phyloP scores from a whole-genome alignment of 2,797 vertebrate species.

The Harpagifer antarcticus region DNA sequence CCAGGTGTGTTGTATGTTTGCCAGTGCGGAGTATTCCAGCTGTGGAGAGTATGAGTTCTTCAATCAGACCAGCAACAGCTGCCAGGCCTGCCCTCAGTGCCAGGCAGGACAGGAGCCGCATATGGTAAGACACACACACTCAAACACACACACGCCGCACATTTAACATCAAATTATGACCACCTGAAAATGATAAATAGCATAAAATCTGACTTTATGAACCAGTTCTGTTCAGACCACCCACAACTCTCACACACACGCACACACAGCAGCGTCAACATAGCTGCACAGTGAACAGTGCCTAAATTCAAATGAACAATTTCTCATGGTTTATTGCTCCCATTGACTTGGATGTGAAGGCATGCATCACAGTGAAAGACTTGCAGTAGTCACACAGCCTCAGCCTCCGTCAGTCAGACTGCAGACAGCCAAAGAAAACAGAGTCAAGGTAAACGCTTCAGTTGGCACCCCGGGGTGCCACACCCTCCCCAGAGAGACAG shows the following conservation, averaged over 20 bases:
- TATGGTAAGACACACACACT: slow-evolving; percentile 86
- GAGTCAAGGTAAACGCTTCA: slow-evolving; percentile 58
- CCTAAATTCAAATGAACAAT: slow-evolving; percentile 63
- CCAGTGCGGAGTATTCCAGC: slow-evolving; percentile 90
- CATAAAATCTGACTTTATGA: slow-evolving; percentile 17
- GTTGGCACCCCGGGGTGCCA: slow-evolving; percentile 57
- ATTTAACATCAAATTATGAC: background rate
- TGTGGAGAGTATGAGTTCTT: slow-evolving; percentile 97
- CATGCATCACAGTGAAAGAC: slow-evolving; percentile 57
- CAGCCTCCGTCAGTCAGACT: slow-evolving; percentile 62
- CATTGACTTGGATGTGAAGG: slow-evolving; percentile 61
- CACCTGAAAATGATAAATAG: background rate
- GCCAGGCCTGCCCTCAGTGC: slow-evolving; percentile 94
- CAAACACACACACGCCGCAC: background rate
- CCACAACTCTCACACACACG: slow-evolving; percentile 34
- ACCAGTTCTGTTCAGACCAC: slow-evolving; percentile 58
- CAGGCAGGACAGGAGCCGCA: slow-evolving; percentile 95
- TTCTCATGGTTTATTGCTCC: slow-evolving; percentile 61
- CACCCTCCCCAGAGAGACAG: slow-evolving; percentile 49
- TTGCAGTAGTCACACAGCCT: slow-evolving; percentile 68
- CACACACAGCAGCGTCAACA: slow-evolving; percentile 5
- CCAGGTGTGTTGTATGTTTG: slow-evolving; percentile 90
- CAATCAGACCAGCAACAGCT: slow-evolving; percentile 94
- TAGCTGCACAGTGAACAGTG: slow-evolving; percentile 56
- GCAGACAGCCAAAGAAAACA: slow-evolving; percentile 72